phyloP scores from a whole-genome alignment of 1,140 invertebrate species.

The Drosophila insularis region DNA sequence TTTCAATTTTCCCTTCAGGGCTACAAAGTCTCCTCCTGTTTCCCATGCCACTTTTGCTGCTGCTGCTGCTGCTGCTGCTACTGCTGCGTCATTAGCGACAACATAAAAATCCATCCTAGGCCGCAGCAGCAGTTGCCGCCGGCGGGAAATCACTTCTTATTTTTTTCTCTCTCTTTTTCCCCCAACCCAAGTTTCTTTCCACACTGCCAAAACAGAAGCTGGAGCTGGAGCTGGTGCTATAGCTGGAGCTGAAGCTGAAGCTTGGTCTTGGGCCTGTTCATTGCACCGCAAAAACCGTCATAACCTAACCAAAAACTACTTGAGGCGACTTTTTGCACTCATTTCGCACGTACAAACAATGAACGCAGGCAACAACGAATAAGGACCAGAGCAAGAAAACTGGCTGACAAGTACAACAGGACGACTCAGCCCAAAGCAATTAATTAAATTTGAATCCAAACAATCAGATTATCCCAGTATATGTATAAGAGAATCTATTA shows the following conservation, averaged over 20 bases:
- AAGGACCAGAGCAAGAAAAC: neutral
- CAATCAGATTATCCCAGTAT: neutral
- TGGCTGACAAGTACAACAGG: neutral
- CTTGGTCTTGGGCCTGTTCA: neutral
- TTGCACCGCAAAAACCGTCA: constrained; percentile 26
- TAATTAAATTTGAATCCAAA: neutral
- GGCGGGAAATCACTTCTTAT: constrained; percentile 68
- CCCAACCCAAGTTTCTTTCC: constrained; percentile 47
- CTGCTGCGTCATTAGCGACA: constrained; percentile 65
- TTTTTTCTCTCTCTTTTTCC: constrained; percentile 48
- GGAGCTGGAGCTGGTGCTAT: neutral
- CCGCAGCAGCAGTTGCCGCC: constrained; percentile 42
- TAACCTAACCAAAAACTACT: constrained; percentile 50
- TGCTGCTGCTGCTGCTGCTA: constrained; percentile 10
- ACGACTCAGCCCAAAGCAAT: neutral
- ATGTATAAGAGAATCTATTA: too few relatives aligned
- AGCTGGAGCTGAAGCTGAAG: neutral
- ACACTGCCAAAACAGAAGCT: constrained; percentile 15
- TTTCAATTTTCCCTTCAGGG: constrained; percentile 65
- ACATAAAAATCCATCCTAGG: constrained; percentile 25
- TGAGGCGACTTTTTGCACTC: constrained; percentile 75
- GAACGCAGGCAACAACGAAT: constrained; percentile 7
- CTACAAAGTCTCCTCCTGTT: constrained; percentile 22
- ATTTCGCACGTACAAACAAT: constrained; percentile 69
- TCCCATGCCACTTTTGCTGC: neutral